These are phyloP conservation scores for Bubo blakistoni DNA, from an alignment of 2,113 vertebrate genomes.

Conservation along the genomic window DNA sequence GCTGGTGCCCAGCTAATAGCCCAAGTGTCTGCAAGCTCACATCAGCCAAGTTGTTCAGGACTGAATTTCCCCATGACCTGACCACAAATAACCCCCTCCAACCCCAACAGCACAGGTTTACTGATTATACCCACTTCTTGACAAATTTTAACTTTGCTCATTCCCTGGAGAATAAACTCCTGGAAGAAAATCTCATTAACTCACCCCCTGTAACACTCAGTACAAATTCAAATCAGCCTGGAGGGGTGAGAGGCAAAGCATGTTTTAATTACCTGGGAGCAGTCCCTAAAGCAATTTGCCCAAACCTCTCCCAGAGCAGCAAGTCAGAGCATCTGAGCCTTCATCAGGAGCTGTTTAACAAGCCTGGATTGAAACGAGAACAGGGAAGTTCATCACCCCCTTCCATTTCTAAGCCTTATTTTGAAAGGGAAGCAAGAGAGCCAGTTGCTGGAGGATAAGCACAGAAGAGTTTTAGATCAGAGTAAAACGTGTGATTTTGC, in stretches of 20 bases:
- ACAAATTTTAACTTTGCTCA: neutral
- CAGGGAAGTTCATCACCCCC: neutral
- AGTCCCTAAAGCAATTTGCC: neutral
- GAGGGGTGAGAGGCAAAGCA: neutral
- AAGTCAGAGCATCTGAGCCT: neutral
- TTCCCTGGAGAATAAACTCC: neutral
- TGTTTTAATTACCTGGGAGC: neutral
- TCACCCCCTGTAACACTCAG: neutral
- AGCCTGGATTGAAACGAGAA: neutral
- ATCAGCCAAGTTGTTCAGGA: neutral
- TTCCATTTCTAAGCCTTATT: neutral
- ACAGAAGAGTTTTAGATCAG: neutral
- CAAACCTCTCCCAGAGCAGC: neutral
- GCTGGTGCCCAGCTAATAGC: neutral
- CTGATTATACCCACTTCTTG: neutral
- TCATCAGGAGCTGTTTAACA: neutral
- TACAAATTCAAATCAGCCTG: neutral
- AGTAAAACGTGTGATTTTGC: neutral
- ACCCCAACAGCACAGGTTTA: neutral
- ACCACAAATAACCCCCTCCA: neutral
- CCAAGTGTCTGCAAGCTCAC: neutral
- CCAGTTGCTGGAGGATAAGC: neutral
- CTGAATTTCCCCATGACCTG: neutral
- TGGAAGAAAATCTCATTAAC: neutral
- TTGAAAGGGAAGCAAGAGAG: no score